Evolutionary conservation across 2,797 vertebrate species (phyloP).

Genomic region (Mormyrops attenuatus): DNA sequence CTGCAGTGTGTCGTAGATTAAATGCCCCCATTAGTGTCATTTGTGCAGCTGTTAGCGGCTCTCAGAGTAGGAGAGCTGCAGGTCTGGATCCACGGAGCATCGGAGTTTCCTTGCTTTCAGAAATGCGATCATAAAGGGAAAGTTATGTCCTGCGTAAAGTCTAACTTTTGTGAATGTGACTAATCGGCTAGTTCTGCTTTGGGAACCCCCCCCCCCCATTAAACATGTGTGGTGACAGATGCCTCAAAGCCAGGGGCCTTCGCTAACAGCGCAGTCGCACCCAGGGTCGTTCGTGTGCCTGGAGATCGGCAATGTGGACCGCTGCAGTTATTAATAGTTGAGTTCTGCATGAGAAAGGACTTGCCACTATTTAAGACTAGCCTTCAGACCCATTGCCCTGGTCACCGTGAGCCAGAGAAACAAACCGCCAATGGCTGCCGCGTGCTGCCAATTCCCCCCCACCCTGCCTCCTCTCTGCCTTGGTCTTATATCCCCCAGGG

Average conservation of each 20-base stretch:
- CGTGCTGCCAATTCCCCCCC: background rate
- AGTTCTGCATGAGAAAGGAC: background rate
- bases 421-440: background rate
- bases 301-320: background rate
- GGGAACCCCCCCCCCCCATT: background rate
- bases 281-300: background rate
- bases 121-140: background rate
- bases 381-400: background rate
- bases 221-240: background rate
- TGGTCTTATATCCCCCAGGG: background rate
- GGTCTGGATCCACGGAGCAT: background rate
- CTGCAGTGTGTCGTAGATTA: background rate
- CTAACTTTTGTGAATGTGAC: background rate
- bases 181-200: background rate
- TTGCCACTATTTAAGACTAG: background rate
- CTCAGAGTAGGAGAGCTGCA: background rate
- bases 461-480: background rate
- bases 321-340: background rate
- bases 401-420: background rate
- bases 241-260: background rate
- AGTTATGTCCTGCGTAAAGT: background rate
- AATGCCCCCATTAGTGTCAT: background rate
- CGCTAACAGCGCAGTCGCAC: background rate
- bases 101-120: background rate
- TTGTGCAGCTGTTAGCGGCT: background rate